phyloP scores from a whole-genome alignment of 2,888 invertebrate genomes.

The Mythimna albipuncta region DNA sequence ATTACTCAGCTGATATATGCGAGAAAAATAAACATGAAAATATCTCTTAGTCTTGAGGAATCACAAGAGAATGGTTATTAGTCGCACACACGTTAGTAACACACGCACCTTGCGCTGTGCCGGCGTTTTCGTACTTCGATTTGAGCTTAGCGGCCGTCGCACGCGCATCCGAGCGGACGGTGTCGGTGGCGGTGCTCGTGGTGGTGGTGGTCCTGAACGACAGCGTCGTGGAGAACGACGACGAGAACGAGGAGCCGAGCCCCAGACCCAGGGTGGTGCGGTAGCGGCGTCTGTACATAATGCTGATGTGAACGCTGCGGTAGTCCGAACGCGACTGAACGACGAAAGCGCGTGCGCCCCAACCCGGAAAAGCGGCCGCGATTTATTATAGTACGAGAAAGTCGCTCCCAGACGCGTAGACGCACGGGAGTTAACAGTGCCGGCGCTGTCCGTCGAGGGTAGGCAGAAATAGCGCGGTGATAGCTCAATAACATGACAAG shows the following conservation, averaged over 20 bases:
- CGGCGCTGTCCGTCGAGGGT: conserved; percentile 43
- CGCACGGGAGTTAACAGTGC: conserved; percentile 66
- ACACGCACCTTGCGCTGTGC: conserved; percentile 87
- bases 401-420: conserved; percentile 76
- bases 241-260: conserved; percentile 85
- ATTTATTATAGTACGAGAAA: conserved; percentile 84
- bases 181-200: conserved; percentile 74
- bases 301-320: conserved; percentile 72
- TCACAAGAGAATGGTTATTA: conserved; percentile 45
- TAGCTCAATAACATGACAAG: conserved; percentile 47
- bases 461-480: conserved; percentile 51
- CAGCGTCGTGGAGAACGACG: conserved; percentile 82
- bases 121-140: conserved; percentile 87
- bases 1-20: conserved; percentile 39
- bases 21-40: conserved; percentile 49
- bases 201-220: conserved; percentile 83
- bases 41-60: conserved; percentile 32
- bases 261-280: conserved; percentile 87
- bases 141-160: conserved; percentile 89
- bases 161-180: conserved; percentile 85
- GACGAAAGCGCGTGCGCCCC: conserved; percentile 79
- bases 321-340: conserved; percentile 80
- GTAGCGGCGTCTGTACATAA: conserved; percentile 88
- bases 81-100: conserved; percentile 64
- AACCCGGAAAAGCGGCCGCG: conserved; percentile 85